Evolutionary conservation across 2,888 invertebrate genomes (phyloP).

Genomic region (Chrysomela aeneicollis): DNA sequence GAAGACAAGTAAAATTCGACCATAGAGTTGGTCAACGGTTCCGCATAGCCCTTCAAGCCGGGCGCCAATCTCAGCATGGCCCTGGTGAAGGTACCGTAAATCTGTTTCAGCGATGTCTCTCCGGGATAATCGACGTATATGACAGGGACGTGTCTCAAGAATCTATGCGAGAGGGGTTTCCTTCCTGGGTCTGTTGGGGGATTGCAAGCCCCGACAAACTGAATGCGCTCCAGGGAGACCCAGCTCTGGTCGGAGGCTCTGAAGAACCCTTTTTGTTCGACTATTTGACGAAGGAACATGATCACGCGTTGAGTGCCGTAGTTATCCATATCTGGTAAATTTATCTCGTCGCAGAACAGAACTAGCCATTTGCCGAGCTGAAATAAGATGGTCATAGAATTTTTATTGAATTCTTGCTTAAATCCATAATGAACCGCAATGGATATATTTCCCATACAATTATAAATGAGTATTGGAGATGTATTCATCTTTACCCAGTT

Average conservation of each 20-base stretch:
- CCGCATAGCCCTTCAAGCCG: constrained; percentile 89
- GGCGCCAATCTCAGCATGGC: constrained; percentile 97
- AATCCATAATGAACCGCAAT: too few species aligned
- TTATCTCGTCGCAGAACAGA: constrained; percentile 99
- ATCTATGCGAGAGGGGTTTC: constrained; percentile 86
- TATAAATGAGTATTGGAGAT: too few species aligned
- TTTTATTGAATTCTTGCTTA: too few species aligned
- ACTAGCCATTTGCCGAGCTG: constrained; percentile 97
- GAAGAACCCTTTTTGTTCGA: constrained; percentile 94
- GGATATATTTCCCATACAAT: too few species aligned
- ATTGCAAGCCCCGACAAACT: constrained; percentile 99
- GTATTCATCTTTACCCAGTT: too few species aligned
- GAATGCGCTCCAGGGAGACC: constrained; percentile 97
- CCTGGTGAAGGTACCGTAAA: constrained; percentile 98
- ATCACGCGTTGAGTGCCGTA: constrained; percentile 99
- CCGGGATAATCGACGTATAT: constrained; percentile 99
- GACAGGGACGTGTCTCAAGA: constrained; percentile 94
- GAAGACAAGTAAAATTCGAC: constrained; percentile 97
- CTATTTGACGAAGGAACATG: constrained; percentile 95
- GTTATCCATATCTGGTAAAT: constrained; percentile 98
- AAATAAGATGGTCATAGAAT: constrained; percentile 38
- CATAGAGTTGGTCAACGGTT: constrained; percentile 98
- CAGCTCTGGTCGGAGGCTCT: constrained; percentile 93
- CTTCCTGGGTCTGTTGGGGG: constrained; percentile 99
- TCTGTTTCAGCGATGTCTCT: constrained; percentile 95